Base-by-base conservation (phyloP, 1,140 invertebrate genomes). In the Dreissena rostriformis region DNA sequence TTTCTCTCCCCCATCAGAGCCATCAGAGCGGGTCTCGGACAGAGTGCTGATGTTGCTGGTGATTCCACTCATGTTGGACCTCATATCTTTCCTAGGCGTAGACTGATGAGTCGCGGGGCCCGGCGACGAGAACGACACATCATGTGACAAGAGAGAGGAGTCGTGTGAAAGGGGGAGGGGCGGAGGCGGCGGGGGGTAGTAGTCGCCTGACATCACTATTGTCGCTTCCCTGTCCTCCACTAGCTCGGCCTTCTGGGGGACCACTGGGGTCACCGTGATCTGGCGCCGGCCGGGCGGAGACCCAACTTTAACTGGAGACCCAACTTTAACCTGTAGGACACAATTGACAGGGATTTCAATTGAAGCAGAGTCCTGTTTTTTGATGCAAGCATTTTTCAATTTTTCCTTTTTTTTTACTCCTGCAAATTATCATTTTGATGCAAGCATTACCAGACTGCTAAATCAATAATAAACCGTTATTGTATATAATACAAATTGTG, bases 31-130 rank as follows among this genome's bases (percentile, higher is more conserved):
- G 0, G 87, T 84, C 24, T 88, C 86, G 1, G 88, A 90, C 14
- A 91, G 49, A 14, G 86, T 87, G 76, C 86, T 89, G 39, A 90
- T 88, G 71, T 91, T 90, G 78, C 88, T 88, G 28, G 84, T 84
- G 55, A 77, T 49, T 12, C 57, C 83, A 73, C 68, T 66, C 1
- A 76, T 68, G 22, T 72, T 61, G n/a, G 53, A 81, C 79, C 79
- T 81, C 68, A 73, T 72, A 51, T 81, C 79, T 17, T 72, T 81
- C 28, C 66, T 66, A 7, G 81, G 81, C 29, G 72, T 83, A 39
- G 70, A 73, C 24, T 73, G 70, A 24, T 5, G 12, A 17, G 81
- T 75, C 14, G 71, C 81, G 28, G 67, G 63, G 26, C 79, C 81
- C 67, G 51, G 65, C 1, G 51, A 28, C 57, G 22, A n/a, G 22